Conservation (phyloP, 2,888 invertebrate genomes). For the Melanargia galathea region DNA sequence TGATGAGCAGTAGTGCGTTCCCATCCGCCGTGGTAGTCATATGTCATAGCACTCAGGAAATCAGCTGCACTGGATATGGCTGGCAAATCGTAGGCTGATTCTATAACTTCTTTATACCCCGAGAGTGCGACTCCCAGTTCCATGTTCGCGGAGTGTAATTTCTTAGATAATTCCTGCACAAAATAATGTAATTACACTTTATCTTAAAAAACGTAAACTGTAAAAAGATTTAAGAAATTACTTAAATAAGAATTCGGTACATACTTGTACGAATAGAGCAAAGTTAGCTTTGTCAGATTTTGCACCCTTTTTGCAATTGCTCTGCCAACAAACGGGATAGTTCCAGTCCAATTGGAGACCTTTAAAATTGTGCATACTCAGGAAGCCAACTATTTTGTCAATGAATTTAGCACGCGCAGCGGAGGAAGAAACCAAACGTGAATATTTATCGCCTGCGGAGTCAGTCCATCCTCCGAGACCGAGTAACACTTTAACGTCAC, state of each 20-base stretch:
- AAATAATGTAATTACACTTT: neutral
- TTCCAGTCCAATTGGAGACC: slow-evolving; percentile 97
- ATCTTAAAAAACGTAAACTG: neutral
- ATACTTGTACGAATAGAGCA: slow-evolving; percentile 87
- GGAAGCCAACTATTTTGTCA: slow-evolving; percentile 85
- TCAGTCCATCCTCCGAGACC: slow-evolving; percentile 98
- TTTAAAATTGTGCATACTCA: slow-evolving; percentile 89
- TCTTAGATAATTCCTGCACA: slow-evolving; percentile 84
- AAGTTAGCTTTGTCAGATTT: slow-evolving; percentile 90
- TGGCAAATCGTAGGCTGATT: slow-evolving; percentile 90
- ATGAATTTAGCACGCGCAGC: slow-evolving; percentile 87
- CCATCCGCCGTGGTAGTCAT: slow-evolving; percentile 96
- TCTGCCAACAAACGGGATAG: slow-evolving; percentile 96
- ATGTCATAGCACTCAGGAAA: slow-evolving; percentile 93
- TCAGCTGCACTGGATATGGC: slow-evolving; percentile 86
- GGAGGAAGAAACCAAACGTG: slow-evolving; percentile 87
- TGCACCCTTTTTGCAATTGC: slow-evolving; percentile 92
- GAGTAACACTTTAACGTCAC: slow-evolving; percentile 86
- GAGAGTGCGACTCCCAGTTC: slow-evolving; percentile 91
- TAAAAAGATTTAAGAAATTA: neutral
- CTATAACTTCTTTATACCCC: slow-evolving; percentile 95
- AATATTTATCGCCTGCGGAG: slow-evolving; percentile 93
- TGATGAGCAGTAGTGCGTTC: slow-evolving; percentile 90
- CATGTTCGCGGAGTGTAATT: slow-evolving; percentile 86
- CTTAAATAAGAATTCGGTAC: slow-evolving; percentile 28